Evolutionary conservation across 2,797 vertebrate species (phyloP), one percentile per base, ranked within the genome.

Genomic region (Anabacerthia variegaticeps): DNA sequence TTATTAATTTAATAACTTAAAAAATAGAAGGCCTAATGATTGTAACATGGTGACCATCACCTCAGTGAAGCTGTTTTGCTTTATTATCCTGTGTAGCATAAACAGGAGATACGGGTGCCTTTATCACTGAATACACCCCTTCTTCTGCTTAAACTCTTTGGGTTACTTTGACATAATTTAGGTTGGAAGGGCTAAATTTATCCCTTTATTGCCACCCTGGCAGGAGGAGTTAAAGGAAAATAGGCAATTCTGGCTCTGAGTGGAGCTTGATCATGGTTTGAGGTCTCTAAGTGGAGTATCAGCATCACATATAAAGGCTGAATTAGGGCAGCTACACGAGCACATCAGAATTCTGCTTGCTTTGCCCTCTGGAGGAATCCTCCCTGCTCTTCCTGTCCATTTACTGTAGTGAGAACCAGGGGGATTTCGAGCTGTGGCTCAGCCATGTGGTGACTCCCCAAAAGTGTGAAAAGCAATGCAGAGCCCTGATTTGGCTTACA

Each of bases 181-280:
- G 7, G 15, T 10, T 39, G 43, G 9, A 66, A 58, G 27, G 27
- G 21, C 21, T 66, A 54, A 43, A 36, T 62, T 44, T 3, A 17
- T 55, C 18, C 51, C 75, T 16, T 16, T 17, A 23, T 19, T 39
- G 21, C 26, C 12, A 1, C 16, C 7, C 28, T 78, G 44, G 28
- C 59, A 56, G 24, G 55, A 24, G 44, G 27, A 8, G 9, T 4
- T 1, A 4, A 15, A 61, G 59, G 54, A 52, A 34, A 43, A 44
- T 1, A 20, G 34, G 26, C 5, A 2, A 2, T 51, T 88, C 24
- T 46, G 52, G 17, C 39, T 71, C 58, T 72, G 21, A 10, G 39
- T 22, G 21, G 37, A 48, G 26, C 19, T 1, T 54, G 61, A 7
- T 21, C 30, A 52, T 0, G 1, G 24, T 20, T 59, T 21, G 41